Percentiles rank a stretch among this genome's conserved stretches.
Conservation (phyloP, 2,113 vertebrate genomes). For the Pygoscelis adeliae region DNA sequence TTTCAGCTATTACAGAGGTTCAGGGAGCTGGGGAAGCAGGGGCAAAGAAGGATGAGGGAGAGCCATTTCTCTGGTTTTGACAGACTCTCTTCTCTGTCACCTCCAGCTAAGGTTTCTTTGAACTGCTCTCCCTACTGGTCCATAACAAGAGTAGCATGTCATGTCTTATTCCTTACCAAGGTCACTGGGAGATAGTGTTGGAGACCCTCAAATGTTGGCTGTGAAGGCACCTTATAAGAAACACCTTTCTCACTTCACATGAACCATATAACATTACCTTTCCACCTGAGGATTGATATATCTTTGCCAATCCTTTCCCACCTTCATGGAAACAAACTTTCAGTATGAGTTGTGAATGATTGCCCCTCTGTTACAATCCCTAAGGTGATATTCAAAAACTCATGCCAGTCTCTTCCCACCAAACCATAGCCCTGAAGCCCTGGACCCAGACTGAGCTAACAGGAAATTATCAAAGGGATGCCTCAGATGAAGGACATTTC, state of each 20-base stretch:
- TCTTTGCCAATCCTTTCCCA: neutral
- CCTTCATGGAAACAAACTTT: neutral
- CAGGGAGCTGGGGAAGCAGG: neutral
- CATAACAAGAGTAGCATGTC: neutral
- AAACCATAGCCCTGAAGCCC: neutral
- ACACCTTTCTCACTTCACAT: accelerated
- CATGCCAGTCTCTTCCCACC: neutral
- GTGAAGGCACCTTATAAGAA: neutral
- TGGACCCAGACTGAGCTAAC: accelerated
- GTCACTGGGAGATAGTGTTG: neutral
- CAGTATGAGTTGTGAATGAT: neutral
- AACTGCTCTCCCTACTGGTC: neutral
- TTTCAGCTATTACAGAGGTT: neutral
- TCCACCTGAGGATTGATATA: neutral
- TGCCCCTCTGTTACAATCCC: neutral
- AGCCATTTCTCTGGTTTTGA: neutral
- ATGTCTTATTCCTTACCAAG: neutral
- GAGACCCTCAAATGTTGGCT: neutral
- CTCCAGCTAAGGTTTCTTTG: neutral
- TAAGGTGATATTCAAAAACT: neutral
- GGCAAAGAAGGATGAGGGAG: neutral
- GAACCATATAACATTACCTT: neutral
- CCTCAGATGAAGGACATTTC: neutral
- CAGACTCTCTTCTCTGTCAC: neutral
- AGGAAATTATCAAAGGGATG: neutral